Base-by-base conservation (phyloP, 2,113 vertebrate species). In the Notarius lentiginosus region DNA sequence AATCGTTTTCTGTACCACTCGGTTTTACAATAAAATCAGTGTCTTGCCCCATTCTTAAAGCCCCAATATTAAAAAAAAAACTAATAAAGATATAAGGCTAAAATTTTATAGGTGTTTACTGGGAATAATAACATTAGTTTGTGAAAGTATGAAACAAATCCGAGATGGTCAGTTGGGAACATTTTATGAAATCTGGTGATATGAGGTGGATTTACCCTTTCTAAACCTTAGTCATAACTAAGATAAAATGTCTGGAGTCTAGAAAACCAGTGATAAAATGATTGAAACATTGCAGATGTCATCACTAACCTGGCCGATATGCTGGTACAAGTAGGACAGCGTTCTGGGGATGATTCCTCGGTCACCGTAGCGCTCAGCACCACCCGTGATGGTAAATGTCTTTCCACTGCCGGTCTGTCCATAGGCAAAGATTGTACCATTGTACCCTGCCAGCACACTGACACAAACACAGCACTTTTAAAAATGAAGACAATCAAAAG, bases 341-440 rank as follows among this genome's bases (percentile, higher is more conserved):
- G 96, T 98, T 89, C 98, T 96, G 41, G 98, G 98, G 93, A 99
- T 96, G 82, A 99, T 96, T 85, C 98, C 98, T 79, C 98, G 92
- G 90, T 99, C 98, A 0, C 88, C 93, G 90, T 97, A 99, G 66
- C 91, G 95, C 89, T 98, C 97, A 0, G 98, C 96, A 27, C 98
- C 98, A 30, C 98, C 98, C 0, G 97, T 99, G 91, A 99, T 98
- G 76, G 97, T 99, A 88, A 99, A 99, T 0, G 98, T 99, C 93
- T 99, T 99, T 2, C 98, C 98, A 8, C 98, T 99, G 85, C 97
- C 97, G 0, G 98, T 99, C 92, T 99, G 98, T 11, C 98, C 98
- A 30, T 99, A 99, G 1, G 98, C 98, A 91, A 99, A 99, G 89
- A 99, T 95, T 82, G 98, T 99, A 34, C 98, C 97, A 83, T 99